Percentiles rank a stretch among this genome's conserved stretches.
These are phyloP conservation scores for Crematogaster levior DNA, from an alignment of 2,888 invertebrate genomes.

Conservation along the genomic window DNA sequence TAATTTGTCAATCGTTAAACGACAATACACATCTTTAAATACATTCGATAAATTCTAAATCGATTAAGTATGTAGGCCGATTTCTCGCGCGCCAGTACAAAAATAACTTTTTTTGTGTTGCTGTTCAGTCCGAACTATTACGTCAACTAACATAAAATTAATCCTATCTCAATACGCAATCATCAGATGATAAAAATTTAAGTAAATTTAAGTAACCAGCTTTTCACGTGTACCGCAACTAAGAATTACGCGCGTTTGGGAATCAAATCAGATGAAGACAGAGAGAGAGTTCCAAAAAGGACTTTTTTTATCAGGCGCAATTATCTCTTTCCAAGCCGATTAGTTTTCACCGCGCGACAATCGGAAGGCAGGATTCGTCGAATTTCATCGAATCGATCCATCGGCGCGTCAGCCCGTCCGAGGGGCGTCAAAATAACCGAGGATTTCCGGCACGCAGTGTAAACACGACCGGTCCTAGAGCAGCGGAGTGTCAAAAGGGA, in stretches of 20 bases:
- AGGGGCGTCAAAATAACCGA: not conserved
- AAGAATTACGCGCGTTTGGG: not conserved
- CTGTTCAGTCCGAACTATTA: not conserved
- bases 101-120: conserved; percentile 13
- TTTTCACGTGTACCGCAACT: not conserved
- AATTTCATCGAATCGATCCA: not conserved
- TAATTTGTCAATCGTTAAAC: not conserved
- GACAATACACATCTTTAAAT: not conserved
- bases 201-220: not conserved
- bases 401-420: not conserved
- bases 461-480: not conserved
- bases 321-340: not conserved
- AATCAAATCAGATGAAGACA: not conserved
- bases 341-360: not conserved
- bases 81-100: not conserved
- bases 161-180: not conserved
- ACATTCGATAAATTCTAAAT: conserved; percentile 2
- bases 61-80: conserved; percentile 4
- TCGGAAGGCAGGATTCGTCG: not conserved
- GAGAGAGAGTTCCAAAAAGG: not conserved
- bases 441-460: not conserved
- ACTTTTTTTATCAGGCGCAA: not conserved
- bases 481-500: not conserved
- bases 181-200: not conserved
- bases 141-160: not conserved